Evolutionary conservation across 53 echinoderm and acorn worm species (phyloP).

Genomic region (Antedon mediterranea): DNA sequence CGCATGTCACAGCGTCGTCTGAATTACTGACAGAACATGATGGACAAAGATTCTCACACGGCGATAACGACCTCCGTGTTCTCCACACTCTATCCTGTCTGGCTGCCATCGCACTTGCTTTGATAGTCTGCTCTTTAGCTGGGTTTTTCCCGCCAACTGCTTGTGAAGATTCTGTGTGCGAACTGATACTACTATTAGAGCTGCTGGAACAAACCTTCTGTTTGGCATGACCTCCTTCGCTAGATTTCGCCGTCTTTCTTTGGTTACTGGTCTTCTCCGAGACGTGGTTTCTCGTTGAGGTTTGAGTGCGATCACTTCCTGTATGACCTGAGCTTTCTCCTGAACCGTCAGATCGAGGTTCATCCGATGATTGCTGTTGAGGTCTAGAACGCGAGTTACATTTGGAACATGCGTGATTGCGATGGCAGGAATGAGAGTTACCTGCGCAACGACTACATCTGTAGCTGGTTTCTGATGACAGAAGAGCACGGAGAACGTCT

Average conservation of each 20-base stretch:
- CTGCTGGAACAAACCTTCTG: not conserved
- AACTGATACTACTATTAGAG: not conserved
- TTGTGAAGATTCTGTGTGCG: not conserved
- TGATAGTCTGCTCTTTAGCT: not conserved
- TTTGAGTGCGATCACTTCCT: not conserved
- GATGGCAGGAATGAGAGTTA: not conserved
- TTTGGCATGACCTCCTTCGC: not conserved
- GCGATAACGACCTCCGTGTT: not conserved
- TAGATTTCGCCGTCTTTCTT: not conserved
- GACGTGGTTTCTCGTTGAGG: not conserved
- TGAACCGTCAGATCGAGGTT: not conserved
- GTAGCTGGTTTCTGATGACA: not conserved
- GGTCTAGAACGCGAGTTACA: not conserved
- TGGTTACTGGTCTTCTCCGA: not conserved
- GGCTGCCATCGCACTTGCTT: not conserved
- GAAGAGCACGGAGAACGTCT: not conserved
- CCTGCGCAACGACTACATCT: not conserved
- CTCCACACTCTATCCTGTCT: not conserved
- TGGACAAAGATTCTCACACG: not conserved
- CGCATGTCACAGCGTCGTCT: not conserved
- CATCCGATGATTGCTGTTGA: not conserved
- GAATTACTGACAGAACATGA: not conserved
- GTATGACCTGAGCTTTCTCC: not conserved
- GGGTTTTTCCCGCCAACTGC: not conserved
- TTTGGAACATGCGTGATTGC: not conserved